A percentile compares a stretch with the other conserved stretches of the same genome.
Conservation (phyloP, 1,140 invertebrate species). For the Drosophila ananassae region DNA sequence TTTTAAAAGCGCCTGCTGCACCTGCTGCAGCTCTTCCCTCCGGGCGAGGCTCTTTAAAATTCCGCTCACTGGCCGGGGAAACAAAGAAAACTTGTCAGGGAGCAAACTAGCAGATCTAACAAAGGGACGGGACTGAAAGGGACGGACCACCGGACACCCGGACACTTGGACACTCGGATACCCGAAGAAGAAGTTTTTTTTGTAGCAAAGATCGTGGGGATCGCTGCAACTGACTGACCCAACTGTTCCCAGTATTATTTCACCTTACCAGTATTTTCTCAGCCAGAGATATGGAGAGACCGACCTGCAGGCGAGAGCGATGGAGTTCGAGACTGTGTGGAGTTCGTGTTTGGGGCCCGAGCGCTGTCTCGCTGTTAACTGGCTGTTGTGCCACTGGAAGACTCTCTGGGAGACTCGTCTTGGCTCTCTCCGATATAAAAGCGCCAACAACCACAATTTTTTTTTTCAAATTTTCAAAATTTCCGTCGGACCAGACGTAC, state of each 20-base stretch:
- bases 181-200: conserved; percentile 8
- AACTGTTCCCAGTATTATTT: conserved; percentile 36
- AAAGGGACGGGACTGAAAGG: conserved; percentile 54
- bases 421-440: conserved; percentile 4
- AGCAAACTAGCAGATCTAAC: conserved; percentile 61
- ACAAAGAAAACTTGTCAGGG: conserved; percentile 64
- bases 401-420: conserved; percentile 1
- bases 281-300: conserved; percentile 9
- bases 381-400: not conserved
- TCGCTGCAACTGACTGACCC: conserved; percentile 49
- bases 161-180: not conserved
- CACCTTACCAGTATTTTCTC: conserved; percentile 35
- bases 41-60: conserved; percentile 61
- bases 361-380: conserved; percentile 16
- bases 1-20: conserved; percentile 68
- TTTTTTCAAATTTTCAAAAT: conserved; percentile 1
- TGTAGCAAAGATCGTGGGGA: conserved; percentile 35
- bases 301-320: not conserved
- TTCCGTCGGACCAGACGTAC: not conserved
- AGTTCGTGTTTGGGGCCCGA: conserved; percentile 37
- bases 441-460: not conserved
- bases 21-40: conserved; percentile 50
- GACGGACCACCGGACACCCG: not conserved
- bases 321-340: conserved; percentile 8
- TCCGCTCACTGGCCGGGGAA: conserved; percentile 64